These are phyloP conservation scores for Folsomia candida DNA, from an alignment of 2,888 invertebrate species.

Conservation along the genomic window DNA sequence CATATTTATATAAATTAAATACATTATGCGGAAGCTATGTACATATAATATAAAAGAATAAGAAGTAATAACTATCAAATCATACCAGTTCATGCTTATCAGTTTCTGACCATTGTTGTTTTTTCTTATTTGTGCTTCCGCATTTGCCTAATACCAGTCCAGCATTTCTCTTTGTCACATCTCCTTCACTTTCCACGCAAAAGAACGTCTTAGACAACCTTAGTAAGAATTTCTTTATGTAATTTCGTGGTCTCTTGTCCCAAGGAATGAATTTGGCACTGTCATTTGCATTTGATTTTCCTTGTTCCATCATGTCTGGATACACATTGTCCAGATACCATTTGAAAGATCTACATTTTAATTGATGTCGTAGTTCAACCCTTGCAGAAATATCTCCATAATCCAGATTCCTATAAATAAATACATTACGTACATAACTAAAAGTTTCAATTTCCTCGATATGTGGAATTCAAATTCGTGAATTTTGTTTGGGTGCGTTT, in stretches of 20 bases:
- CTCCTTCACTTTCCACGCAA: slow-evolving; percentile 76
- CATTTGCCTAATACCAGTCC: slow-evolving; percentile 70
- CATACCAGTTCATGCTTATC: slow-evolving; percentile 76
- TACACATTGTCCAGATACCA: slow-evolving; percentile 86
- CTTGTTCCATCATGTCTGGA: slow-evolving; percentile 63
- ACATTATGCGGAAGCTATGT: too few relatives aligned
- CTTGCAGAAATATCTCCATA: slow-evolving; percentile 81
- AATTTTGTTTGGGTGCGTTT: too few relatives aligned
- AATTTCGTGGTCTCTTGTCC: slow-evolving; percentile 65
- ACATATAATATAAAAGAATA: too few relatives aligned
- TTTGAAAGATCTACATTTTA: slow-evolving; percentile 76
- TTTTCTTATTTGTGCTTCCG: slow-evolving; percentile 63
- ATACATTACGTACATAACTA: too few relatives aligned
- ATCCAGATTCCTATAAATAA: too few relatives aligned
- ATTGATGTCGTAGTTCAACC: slow-evolving; percentile 65
- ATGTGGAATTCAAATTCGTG: too few relatives aligned
- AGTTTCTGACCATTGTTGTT: slow-evolving; percentile 83
- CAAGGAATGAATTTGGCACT: slow-evolving; percentile 64
- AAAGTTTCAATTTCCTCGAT: too few relatives aligned
- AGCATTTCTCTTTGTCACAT: slow-evolving; percentile 74
- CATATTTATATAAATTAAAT: too few relatives aligned
- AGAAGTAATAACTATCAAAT: too few relatives aligned
- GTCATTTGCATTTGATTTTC: slow-evolving; percentile 54
- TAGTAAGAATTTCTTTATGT: slow-evolving; percentile 59
- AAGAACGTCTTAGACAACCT: slow-evolving; percentile 68